Evolutionary conservation across 2,888 invertebrate species (phyloP), one percentile per base, ranked within the genome.

Genomic region (Eristalis tenax): DNA sequence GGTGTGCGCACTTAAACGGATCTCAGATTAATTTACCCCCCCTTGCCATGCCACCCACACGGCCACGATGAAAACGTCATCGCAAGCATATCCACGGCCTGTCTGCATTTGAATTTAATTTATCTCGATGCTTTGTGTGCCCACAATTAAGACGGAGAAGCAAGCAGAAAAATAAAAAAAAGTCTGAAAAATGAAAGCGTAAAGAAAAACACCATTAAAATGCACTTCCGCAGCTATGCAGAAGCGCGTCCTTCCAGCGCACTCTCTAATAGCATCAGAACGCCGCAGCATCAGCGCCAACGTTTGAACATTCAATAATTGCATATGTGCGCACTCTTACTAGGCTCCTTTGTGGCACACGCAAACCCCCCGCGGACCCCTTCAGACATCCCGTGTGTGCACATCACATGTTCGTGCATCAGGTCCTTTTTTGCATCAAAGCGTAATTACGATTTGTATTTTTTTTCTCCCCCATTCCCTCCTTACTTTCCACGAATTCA

Each of bases 201-300:
- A 76, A 86, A 74, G 82, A 74, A 82, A 78, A 78, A 86, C 82
- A 86, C 85, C 85, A 86, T 86, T 86, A 86, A 78, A 86, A 77
- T 78, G 82, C 82, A 86, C 78, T 82, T 86, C 85, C 77, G 82
- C 69, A 65, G 32, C 57, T 74, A 85, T 81, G 81, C 68, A 85
- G 76, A 85, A 69, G 69, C 64, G 73, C 76, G 68, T 70, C 38
- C 23, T 56, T 68, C 66, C 64, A 22, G 28, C 68, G 28, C 2
- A 23, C 43, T 65, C 65, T 74, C 80, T 56, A 80, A 76, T 57
- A 56, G 61, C 57, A 77, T 63, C 69, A 63, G 74, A 15, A 23
- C 75, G 32, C 71, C 26, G 13, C 35, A 13, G n/a, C 13, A 77
- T 43, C 68, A 66, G 18, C 18, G 35, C 35, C 61, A 75, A 43